Percentiles rank a stretch among this genome's conserved stretches.
These are phyloP conservation scores for Drosophila malerkotliana DNA, from an alignment of 1,140 invertebrate genomes.

Conservation along the genomic window DNA sequence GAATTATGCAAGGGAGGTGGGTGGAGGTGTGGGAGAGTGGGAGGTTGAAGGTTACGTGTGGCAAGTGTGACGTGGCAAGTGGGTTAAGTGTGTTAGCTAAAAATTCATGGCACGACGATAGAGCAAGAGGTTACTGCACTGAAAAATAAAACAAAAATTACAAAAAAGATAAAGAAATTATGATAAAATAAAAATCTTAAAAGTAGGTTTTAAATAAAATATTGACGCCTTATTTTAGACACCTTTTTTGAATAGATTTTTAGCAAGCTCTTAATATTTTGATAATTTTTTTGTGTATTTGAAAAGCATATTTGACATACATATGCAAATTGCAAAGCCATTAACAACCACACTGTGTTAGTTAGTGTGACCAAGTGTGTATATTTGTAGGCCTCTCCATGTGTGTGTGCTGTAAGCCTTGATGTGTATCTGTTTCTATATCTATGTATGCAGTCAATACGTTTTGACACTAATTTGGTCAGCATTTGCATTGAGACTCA, in stretches of 20 bases:
- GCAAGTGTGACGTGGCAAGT: conserved; percentile 22
- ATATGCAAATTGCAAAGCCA: conserved; percentile 74
- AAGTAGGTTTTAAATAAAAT: not conserved
- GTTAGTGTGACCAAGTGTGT: conserved; percentile 14
- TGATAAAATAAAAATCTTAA: not conserved
- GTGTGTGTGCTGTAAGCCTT: not conserved
- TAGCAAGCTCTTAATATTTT: not conserved
- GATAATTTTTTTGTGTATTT: conserved; percentile 7
- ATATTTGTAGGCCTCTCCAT: conserved; percentile 9
- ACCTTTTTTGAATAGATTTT: not conserved
- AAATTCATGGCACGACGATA: conserved; percentile 63
- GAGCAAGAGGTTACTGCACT: conserved; percentile 14
- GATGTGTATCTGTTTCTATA: not conserved
- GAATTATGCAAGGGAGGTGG: conserved; percentile 54
- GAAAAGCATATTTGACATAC: conserved; percentile 53
- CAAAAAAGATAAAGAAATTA: not conserved
- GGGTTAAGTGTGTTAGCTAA: conserved; percentile 76
- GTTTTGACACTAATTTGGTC: conserved; percentile 78
- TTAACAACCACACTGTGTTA: conserved; percentile 55
- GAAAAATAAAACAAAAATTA: not conserved
- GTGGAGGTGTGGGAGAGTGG: not conserved
- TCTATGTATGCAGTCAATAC: conserved; percentile 64
- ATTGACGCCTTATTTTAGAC: too few relatives aligned
- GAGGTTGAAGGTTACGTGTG: conserved; percentile 4
- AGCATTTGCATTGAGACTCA: conserved; percentile 73